Evolutionary conservation across 2,797 vertebrate genomes (phyloP).

Genomic region (Ctenopoma multispine): DNA sequence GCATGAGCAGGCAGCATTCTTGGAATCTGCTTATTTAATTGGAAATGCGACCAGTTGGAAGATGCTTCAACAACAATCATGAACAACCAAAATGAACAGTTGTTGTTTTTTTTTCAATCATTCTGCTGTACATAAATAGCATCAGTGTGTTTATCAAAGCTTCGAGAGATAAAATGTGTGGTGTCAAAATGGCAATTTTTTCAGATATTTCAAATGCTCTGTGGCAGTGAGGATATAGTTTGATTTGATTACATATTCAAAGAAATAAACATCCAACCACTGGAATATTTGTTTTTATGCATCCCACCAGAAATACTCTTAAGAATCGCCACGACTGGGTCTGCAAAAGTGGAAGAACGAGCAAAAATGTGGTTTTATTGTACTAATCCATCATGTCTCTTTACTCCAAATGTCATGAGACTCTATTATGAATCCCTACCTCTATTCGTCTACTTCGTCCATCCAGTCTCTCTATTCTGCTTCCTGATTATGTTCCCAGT

Average conservation of each 20-base stretch:
- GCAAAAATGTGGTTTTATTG: slow-evolving; percentile 46
- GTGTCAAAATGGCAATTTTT: slow-evolving; percentile 38
- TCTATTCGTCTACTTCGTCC: slow-evolving; percentile 29
- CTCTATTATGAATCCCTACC: slow-evolving; percentile 34
- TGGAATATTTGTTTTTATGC: background rate
- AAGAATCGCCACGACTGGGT: slow-evolving; percentile 8
- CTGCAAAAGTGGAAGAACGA: slow-evolving; percentile 22
- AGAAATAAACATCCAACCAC: slow-evolving; percentile 12
- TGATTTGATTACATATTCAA: slow-evolving; percentile 21
- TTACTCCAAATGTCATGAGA: slow-evolving; percentile 46
- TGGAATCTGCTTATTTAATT: slow-evolving; percentile 64
- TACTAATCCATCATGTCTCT: slow-evolving; percentile 32
- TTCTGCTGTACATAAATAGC: slow-evolving; percentile 48
- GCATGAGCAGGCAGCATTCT: slow-evolving; percentile 46
- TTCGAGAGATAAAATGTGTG: slow-evolving; percentile 34
- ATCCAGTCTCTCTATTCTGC: slow-evolving; percentile 41
- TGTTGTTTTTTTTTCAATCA: slow-evolving; percentile 22
- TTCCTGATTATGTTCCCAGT: slow-evolving; percentile 49
- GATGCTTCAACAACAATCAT: slow-evolving; percentile 36
- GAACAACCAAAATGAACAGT: slow-evolving; percentile 38
- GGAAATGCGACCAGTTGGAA: slow-evolving; percentile 46
- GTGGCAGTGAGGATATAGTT: slow-evolving; percentile 10
- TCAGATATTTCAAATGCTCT: slow-evolving; percentile 32
- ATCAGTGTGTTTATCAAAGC: slow-evolving; percentile 57
- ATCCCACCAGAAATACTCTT: slow-evolving; percentile 14